A percentile compares a stretch with the other conserved stretches of the same genome.
These are phyloP conservation scores for Drosophila flavopinicola DNA, from an alignment of 2,888 invertebrate species.

Conservation along the genomic window DNA sequence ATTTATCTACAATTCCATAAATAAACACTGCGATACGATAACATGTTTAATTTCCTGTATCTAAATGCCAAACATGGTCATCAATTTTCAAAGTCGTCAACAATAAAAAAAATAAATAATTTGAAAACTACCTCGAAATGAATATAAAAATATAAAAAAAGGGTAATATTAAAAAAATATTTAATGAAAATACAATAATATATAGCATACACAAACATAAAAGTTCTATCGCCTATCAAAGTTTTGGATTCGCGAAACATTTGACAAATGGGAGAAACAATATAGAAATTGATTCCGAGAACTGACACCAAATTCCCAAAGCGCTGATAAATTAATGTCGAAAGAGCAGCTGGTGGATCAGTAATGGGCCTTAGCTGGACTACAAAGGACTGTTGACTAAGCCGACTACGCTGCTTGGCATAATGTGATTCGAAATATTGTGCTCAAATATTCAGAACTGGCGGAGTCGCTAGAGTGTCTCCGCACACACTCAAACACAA, in stretches of 20 bases:
- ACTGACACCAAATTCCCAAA: slow-evolving; percentile 9
- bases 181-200: too few relatives aligned
- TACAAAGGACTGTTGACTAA: slow-evolving; percentile 17
- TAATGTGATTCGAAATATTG: slow-evolving; percentile 57
- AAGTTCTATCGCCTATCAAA: too few relatives aligned
- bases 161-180: too few relatives aligned
- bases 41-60: too few relatives aligned
- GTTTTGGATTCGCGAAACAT: too few relatives aligned
- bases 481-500: slow-evolving; percentile 39
- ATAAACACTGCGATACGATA: not conserved
- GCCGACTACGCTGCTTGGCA: slow-evolving; percentile 48
- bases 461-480: slow-evolving; percentile 28
- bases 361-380: slow-evolving; percentile 6
- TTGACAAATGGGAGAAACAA: not conserved
- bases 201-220: too few relatives aligned
- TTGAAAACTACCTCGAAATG: too few relatives aligned
- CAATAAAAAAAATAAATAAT: too few relatives aligned
- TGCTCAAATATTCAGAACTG: slow-evolving; percentile 38
- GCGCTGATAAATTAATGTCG: slow-evolving; percentile 53
- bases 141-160: too few relatives aligned
- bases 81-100: too few relatives aligned
- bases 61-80: too few relatives aligned
- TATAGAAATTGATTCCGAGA: slow-evolving; percentile 5
- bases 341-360: slow-evolving; percentile 32
- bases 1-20: slow-evolving; percentile 4